Evolutionary conservation across 2,888 invertebrate species (phyloP).

Genomic region (Drosophila diplacantha): DNA sequence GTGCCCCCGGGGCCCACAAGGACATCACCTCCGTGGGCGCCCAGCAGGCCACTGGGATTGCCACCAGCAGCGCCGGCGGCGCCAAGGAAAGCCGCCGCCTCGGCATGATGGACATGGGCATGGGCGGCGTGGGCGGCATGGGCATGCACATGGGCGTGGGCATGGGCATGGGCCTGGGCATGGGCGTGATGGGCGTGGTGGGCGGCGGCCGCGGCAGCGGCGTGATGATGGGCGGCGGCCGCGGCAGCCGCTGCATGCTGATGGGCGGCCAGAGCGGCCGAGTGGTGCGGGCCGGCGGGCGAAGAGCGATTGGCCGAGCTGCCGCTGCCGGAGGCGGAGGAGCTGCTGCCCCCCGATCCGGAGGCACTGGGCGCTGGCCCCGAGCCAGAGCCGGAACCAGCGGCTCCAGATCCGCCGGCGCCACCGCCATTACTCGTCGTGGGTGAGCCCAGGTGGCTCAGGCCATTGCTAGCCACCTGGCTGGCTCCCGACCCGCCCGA

Average conservation of each 20-base stretch:
- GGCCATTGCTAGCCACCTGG: slow-evolving; percentile 47
- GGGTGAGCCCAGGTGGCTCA: slow-evolving; percentile 51
- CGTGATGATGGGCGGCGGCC: slow-evolving; percentile 68
- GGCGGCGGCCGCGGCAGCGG: slow-evolving; percentile 63
- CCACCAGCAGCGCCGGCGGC: slow-evolving; percentile 48
- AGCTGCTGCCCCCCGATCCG: slow-evolving; percentile 3
- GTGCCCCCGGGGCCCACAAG: slow-evolving; percentile 55
- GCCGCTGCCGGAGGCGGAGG: slow-evolving; percentile 13
- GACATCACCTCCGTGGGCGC: slow-evolving; percentile 58
- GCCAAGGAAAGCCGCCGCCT: slow-evolving; percentile 58
- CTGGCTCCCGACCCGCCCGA: slow-evolving; percentile 1
- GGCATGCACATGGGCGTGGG: slow-evolving; percentile 64
- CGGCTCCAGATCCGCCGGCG: slow-evolving; percentile 36
- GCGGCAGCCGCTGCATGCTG: slow-evolving; percentile 66
- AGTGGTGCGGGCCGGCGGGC: slow-evolving; percentile 65
- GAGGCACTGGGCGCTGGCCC: slow-evolving; percentile 9
- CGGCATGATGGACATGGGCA: slow-evolving; percentile 64
- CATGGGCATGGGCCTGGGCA: slow-evolving; percentile 61
- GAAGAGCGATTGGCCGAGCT: slow-evolving; percentile 46
- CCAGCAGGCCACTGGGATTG: slow-evolving; percentile 56
- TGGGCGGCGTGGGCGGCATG: slow-evolving; percentile 51
- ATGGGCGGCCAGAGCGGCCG: slow-evolving; percentile 63
- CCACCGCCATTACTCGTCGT: slow-evolving; percentile 48
- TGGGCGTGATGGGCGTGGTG: slow-evolving; percentile 69
- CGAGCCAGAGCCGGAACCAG: slow-evolving; percentile 11